Evolutionary conservation across 2,797 vertebrate genomes (phyloP).

Genomic region (Chromobotia macracanthus): DNA sequence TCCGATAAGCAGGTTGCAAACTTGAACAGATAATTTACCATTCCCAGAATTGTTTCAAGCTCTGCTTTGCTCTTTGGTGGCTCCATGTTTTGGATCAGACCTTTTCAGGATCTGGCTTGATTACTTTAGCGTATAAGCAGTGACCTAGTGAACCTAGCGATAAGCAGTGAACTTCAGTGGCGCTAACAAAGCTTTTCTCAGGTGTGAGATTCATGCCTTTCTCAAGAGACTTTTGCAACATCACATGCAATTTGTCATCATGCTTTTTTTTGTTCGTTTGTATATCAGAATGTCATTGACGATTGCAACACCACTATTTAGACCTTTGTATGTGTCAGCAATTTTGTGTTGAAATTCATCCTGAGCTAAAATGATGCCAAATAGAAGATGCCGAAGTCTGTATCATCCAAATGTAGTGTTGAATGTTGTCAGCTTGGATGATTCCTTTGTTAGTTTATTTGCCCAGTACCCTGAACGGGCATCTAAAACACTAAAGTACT

Average conservation of each 20-base stretch:
- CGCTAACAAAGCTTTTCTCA: neutral
- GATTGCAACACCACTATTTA: constrained; percentile 6
- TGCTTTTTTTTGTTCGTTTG: constrained; percentile 14
- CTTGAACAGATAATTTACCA: constrained; percentile 21
- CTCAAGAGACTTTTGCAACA: neutral
- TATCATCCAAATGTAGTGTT: constrained; percentile 4
- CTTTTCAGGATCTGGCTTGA: constrained; percentile 15
- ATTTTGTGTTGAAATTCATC: constrained; percentile 7
- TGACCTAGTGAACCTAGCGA: too few relatives aligned
- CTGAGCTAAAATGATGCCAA: constrained; percentile 17
- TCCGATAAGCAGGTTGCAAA: constrained; percentile 25
- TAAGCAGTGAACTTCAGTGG: too few relatives aligned
- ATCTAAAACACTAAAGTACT: constrained; percentile 17
- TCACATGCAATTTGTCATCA: neutral
- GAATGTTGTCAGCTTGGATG: constrained; percentile 29
- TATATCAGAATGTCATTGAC: constrained; percentile 5
- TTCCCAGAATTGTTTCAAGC: constrained; percentile 23
- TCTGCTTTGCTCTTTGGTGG: too few relatives aligned
- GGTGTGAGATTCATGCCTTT: constrained; percentile 4
- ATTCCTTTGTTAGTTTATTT: constrained; percentile 12
- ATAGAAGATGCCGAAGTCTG: constrained; percentile 12
- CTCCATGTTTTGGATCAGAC: constrained; percentile 17
- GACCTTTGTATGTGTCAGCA: constrained; percentile 7
- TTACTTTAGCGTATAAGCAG: neutral
- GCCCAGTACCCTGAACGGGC: constrained; percentile 23